Conservation (phyloP, 2,113 vertebrate species). For the Aegotheles bennettii region DNA sequence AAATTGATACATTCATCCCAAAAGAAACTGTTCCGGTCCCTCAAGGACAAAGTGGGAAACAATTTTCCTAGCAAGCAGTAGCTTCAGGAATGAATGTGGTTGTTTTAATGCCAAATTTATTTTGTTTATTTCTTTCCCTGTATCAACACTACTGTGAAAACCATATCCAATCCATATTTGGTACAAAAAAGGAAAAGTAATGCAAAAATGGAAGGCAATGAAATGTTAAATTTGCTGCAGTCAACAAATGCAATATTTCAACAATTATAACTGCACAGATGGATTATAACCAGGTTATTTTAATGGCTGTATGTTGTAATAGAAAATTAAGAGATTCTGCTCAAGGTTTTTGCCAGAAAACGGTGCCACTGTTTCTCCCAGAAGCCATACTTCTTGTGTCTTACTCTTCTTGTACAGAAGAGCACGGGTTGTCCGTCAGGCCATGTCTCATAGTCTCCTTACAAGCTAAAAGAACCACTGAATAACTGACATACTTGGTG, state of each 20-base stretch:
- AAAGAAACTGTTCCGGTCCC: background rate
- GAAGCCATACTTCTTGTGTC: background rate
- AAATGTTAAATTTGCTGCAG: background rate
- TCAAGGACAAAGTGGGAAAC: background rate
- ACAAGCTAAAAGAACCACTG: background rate
- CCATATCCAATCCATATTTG: background rate
- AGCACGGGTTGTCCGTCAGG: background rate
- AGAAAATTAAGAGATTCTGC: background rate
- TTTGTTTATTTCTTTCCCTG: background rate
- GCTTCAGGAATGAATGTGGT: background rate
- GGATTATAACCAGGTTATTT: background rate
- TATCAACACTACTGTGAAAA: background rate
- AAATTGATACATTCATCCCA: background rate
- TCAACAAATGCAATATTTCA: background rate
- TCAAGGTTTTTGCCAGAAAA: background rate
- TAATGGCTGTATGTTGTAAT: background rate
- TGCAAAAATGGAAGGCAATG: background rate
- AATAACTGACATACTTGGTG: background rate
- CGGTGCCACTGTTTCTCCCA: background rate
- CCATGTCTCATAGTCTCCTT: background rate
- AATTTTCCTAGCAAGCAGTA: background rate
- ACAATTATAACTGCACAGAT: background rate
- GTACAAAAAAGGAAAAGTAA: background rate
- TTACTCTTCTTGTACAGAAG: background rate
- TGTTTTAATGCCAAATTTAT: background rate